Evolutionary conservation across 2,797 vertebrate species (phyloP).

Genomic region (Lacerta viridis): DNA sequence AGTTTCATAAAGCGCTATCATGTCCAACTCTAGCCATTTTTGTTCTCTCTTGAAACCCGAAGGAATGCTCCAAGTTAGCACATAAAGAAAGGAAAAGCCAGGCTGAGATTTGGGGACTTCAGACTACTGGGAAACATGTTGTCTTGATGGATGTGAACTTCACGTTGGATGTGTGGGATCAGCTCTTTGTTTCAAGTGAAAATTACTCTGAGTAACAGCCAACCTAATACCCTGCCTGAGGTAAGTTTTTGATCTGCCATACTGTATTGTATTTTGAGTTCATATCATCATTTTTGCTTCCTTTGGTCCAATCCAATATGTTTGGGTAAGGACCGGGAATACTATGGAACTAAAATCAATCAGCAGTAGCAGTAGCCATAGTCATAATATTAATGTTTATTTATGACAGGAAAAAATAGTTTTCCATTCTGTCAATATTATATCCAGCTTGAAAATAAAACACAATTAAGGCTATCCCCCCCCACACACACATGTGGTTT

Average conservation of each 20-base stretch:
- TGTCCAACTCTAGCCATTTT: background rate
- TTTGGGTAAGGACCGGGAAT: background rate
- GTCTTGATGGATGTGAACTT: background rate
- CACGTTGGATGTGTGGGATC: background rate
- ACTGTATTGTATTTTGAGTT: background rate
- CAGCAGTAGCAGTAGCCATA: background rate
- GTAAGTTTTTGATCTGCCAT: background rate
- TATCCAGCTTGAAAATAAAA: conserved; percentile 19
- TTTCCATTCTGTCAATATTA: background rate
- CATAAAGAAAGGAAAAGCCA: background rate
- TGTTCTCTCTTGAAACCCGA: background rate
- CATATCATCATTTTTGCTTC: no score
- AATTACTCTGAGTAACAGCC: no score
- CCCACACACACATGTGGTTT: background rate
- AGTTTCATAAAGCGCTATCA: background rate
- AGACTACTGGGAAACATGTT: background rate
- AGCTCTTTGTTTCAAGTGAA: background rate
- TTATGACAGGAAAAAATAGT: background rate
- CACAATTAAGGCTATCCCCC: background rate
- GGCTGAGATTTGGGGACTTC: background rate
- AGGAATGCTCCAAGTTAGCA: background rate
- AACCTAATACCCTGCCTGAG: background rate
- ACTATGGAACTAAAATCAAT: background rate
- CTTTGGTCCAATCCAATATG: no score
- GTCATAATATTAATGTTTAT: background rate